Conservation (phyloP, 2,113 vertebrate species). For the Poecilia latipinna region DNA sequence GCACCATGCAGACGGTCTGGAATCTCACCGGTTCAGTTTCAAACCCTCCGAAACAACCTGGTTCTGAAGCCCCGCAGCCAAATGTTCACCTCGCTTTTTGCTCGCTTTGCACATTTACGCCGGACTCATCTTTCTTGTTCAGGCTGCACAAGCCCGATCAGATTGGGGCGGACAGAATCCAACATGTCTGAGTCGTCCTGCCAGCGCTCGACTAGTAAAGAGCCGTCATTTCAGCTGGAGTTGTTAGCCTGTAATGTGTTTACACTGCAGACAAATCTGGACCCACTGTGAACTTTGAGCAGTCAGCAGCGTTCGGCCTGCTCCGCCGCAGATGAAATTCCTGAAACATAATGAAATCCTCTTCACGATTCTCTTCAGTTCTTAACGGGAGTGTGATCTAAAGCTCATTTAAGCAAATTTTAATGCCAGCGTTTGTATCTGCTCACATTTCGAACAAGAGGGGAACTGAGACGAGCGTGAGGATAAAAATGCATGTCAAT, state of each 20-base stretch:
- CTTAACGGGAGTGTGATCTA: background rate
- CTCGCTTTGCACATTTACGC: slow-evolving; percentile 5
- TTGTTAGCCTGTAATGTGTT: slow-evolving; percentile 1
- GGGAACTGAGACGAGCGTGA: background rate
- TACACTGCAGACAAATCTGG: slow-evolving; percentile 8
- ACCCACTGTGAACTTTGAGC: background rate
- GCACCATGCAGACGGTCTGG: background rate
- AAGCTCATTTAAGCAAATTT: no score
- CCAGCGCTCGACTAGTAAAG: slow-evolving; percentile 1
- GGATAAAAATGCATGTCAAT: slow-evolving; percentile 15
- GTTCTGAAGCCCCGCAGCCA: slow-evolving; percentile 12
- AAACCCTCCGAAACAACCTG: background rate
- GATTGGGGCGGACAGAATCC: slow-evolving; percentile 30
- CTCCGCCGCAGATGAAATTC: background rate
- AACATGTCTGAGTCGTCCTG: slow-evolving; percentile 34
- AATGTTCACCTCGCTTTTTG: background rate
- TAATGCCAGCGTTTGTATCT: background rate
- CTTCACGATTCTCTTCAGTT: background rate
- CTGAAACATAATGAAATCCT: background rate
- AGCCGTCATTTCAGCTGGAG: slow-evolving; percentile 20
- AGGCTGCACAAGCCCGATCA: slow-evolving; percentile 32
- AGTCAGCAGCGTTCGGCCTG: background rate
- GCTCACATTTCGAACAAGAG: background rate
- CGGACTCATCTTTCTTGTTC: background rate
- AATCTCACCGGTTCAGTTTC: background rate